Conservation (phyloP, 2,888 invertebrate species). For the Sacculina carcini region DNA sequence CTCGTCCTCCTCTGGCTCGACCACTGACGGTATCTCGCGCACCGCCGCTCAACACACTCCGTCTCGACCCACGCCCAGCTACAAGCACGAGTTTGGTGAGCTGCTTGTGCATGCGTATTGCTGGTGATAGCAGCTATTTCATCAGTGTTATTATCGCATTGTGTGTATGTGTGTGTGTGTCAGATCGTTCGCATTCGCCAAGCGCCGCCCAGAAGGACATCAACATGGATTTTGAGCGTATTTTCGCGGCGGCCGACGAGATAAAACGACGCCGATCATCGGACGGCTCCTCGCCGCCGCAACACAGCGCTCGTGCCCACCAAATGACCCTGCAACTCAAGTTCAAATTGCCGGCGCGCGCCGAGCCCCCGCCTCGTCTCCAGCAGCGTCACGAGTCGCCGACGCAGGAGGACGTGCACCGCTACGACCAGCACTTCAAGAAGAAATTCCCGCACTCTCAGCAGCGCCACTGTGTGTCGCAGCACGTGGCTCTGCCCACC, state of each 20-base stretch:
- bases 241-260: background rate
- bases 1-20: no score
- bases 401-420: background rate
- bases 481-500: slow-evolving; percentile 9
- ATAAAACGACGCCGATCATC: slow-evolving; percentile 12
- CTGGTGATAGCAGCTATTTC: no score
- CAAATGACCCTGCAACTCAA: slow-evolving; percentile 9
- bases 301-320: slow-evolving; percentile 1
- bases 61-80: no score
- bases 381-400: background rate
- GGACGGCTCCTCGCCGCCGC: slow-evolving; percentile 11
- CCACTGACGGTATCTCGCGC: no score
- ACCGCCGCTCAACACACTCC: no score
- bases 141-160: no score
- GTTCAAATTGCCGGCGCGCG: slow-evolving; percentile 9
- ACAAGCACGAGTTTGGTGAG: no score
- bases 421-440: background rate
- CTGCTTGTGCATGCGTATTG: no score
- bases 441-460: slow-evolving; percentile 1
- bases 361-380: slow-evolving; percentile 19
- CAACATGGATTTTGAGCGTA: slow-evolving; percentile 1
- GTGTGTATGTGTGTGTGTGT: no score
- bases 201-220: background rate
- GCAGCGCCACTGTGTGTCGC: slow-evolving; percentile 10
- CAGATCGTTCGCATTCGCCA: background rate